A percentile compares a stretch with the other conserved stretches of the same genome.
Evolutionary conservation across 2,888 invertebrate species (phyloP).

Genomic region (Eupithecia inturbata): DNA sequence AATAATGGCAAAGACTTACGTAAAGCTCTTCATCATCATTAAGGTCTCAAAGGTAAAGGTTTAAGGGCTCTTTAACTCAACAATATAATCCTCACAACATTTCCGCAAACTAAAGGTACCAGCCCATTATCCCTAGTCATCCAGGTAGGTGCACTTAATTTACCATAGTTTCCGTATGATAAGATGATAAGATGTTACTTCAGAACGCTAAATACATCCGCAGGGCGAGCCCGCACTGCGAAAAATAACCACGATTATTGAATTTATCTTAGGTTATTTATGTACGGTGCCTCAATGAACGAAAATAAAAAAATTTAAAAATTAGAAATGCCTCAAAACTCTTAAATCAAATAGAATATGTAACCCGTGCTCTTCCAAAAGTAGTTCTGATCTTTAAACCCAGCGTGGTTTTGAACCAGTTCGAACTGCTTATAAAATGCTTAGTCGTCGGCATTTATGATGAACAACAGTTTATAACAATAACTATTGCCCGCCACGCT

Average conservation of each 20-base stretch:
- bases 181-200: no score
- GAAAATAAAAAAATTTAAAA: no score
- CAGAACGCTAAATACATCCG: no score
- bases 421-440: background rate
- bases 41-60: constrained; percentile 10
- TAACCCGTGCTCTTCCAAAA: background rate
- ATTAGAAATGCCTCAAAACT: no score
- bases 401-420: background rate
- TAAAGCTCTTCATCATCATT: constrained; percentile 8
- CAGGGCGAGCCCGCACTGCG: no score
- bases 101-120: background rate
- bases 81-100: constrained; percentile 5
- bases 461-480: background rate
- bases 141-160: no score
- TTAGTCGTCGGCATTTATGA: background rate
- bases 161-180: no score
- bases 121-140: background rate
- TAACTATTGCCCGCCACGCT: background rate
- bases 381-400: no score
- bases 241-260: no score
- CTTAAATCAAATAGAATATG: background rate
- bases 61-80: constrained; percentile 2
- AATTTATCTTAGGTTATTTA: no score
- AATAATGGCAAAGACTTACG: constrained; percentile 4
- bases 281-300: no score